phyloP scores from a whole-genome alignment of 2,113 vertebrate genomes.

The Psittacara wagleri region DNA sequence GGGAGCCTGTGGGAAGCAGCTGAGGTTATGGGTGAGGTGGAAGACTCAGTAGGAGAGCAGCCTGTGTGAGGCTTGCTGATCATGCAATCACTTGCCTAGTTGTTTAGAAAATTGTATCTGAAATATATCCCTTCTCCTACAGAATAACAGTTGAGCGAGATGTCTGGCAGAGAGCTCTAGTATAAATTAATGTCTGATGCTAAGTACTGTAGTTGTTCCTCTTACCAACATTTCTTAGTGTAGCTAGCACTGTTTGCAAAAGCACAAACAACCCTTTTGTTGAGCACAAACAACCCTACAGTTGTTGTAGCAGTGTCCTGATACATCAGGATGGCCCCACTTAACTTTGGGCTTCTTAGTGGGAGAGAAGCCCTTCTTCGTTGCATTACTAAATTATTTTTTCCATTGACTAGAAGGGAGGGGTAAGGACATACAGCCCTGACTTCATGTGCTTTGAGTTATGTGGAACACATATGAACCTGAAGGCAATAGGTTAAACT shows the following conservation, averaged over 20 bases:
- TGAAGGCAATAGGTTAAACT: neutral
- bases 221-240: neutral
- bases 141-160: neutral
- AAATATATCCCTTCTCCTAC: neutral
- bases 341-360: neutral
- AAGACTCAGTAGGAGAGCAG: neutral
- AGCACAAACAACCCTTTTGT: neutral
- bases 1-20: neutral
- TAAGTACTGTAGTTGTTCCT: neutral
- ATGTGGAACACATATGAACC: neutral
- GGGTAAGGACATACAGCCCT: neutral
- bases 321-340: neutral
- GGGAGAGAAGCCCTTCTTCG: neutral
- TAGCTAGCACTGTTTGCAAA: neutral
- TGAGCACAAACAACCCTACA: neutral
- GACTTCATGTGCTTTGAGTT: neutral
- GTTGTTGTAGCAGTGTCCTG: neutral
- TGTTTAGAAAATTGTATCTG: neutral
- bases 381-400: neutral
- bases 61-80: neutral
- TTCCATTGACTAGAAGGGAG: neutral
- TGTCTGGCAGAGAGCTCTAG: neutral
- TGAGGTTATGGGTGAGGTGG: neutral
- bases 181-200: neutral
- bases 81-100: neutral